Evolutionary conservation across 2,888 invertebrate species (phyloP).

Genomic region (Drosophila borborema): DNA sequence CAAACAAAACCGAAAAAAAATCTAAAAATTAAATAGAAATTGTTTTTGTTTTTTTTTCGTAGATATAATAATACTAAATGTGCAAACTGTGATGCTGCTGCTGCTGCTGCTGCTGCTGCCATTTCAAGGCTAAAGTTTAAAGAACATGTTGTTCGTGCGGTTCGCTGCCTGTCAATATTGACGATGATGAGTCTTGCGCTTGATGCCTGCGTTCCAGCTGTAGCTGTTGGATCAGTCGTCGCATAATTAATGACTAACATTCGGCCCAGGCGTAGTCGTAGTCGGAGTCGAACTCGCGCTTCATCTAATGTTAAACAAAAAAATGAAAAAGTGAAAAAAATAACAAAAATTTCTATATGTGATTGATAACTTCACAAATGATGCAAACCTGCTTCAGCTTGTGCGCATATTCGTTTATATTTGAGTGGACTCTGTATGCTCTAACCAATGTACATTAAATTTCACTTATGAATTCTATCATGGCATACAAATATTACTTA

Average conservation of each 20-base stretch:
- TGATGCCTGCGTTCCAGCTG: conserved; percentile 57
- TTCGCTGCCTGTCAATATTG: conserved; percentile 73
- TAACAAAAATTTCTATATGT: conserved; percentile 74
- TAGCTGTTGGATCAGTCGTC: conserved; percentile 48
- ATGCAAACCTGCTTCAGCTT: conserved; percentile 71
- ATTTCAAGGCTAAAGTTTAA: conserved; percentile 78
- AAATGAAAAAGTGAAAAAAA: not conserved
- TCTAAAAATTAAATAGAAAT: conserved; percentile 38
- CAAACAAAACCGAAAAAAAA: conserved; percentile 22
- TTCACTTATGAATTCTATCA: not conserved
- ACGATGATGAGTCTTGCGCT: conserved; percentile 75
- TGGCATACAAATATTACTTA: not conserved
- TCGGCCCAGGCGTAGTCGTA: conserved; percentile 78
- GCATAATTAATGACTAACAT: conserved; percentile 81
- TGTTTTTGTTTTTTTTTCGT: conserved; percentile 18
- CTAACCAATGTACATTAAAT: conserved; percentile 8
- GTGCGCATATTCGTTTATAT: conserved; percentile 42
- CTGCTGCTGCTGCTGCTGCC: conserved; percentile 43
- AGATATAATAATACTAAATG: conserved; percentile 61
- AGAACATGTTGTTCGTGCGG: conserved; percentile 74
- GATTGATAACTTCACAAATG: conserved; percentile 79
- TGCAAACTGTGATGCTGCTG: conserved; percentile 62
- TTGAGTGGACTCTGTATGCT: conserved; percentile 12
- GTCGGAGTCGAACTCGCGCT: conserved; percentile 79
- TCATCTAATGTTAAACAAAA: conserved; percentile 63